Base-by-base conservation (phyloP, 2,888 invertebrate genomes). In the Suillia variegata region DNA sequence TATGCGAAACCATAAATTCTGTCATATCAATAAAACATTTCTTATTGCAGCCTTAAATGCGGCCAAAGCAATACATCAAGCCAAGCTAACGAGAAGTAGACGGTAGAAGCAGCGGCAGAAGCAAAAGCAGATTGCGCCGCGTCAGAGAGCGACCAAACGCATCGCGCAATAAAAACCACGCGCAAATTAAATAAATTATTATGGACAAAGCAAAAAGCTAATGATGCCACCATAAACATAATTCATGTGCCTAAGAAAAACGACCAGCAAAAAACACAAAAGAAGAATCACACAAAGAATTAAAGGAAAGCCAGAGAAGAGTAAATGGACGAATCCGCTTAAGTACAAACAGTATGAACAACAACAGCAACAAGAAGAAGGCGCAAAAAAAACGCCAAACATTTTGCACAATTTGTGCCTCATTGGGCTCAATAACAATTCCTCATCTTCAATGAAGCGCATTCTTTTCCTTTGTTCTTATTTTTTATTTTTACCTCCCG, bases 401-500 rank as follows among this genome's bases (percentile, higher is more conserved):
- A 77, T 76, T 76, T 75, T 73, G 74, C 69, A 73, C 76, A 77
- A 76, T 77, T 78, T 78, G 77, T 74, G 78, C 73, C 76, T 76
- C 78, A 78, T 77, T 74, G 77, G 70, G 67, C 66, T 66, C 76
- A 70, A 78, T 77, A 78, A 73, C 75, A 77, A 78, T 78, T 69
- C 74, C 67, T 78, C 77, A 78, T 77, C 73, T 76, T 74, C 70
- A 67, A 64, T 65, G 68, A 66, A 58, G 58, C 63, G 51, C 50
- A 45, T 31, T 31, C 31, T 31, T 8, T n/a, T n/a, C n/a, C 26
- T 26, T 26, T 26, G 26, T 26, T 26, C n/a, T n/a, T n/a, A n/a
- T n/a, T n/a, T n/a, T n/a, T 5, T 6, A 26, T 26, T 10, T 6
- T 26, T 10, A 26, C 26, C 26, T 26, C 26, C 26, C n/a, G n/a